These are phyloP conservation scores for Clarias batrachus DNA, from an alignment of 2,113 vertebrate species.

Conservation along the genomic window DNA sequence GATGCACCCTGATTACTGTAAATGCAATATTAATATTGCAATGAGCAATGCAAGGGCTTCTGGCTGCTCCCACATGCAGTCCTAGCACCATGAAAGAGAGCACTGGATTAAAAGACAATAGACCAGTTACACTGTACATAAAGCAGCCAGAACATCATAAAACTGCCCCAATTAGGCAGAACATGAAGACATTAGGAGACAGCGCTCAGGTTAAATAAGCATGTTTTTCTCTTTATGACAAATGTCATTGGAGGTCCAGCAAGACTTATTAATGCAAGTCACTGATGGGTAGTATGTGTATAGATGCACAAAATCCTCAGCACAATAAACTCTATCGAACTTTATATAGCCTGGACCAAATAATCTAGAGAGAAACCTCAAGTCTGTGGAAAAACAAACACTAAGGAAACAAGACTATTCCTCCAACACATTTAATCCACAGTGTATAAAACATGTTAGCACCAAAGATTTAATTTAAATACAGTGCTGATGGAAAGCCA, in stretches of 20 bases:
- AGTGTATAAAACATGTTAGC: background rate
- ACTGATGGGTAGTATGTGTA: background rate
- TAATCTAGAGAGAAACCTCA: background rate
- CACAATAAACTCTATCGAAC: background rate
- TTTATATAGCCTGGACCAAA: background rate
- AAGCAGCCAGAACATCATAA: slow-evolving; percentile 65
- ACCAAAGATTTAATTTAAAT: background rate
- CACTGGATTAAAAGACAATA: slow-evolving; percentile 65
- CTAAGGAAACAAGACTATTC: background rate
- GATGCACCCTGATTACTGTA: slow-evolving; percentile 75
- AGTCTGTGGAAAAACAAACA: background rate
- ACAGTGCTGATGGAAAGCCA: no score
- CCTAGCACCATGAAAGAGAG: slow-evolving; percentile 62
- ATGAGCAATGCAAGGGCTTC: slow-evolving; percentile 75
- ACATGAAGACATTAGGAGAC: slow-evolving; percentile 51
- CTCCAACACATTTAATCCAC: background rate
- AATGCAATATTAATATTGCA: slow-evolving; percentile 77
- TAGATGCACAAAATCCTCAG: background rate
- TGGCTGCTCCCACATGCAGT: slow-evolving; percentile 74
- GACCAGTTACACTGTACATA: slow-evolving; percentile 33
- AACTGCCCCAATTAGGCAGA: slow-evolving; percentile 43
- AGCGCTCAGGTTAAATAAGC: background rate
- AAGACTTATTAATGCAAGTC: background rate
- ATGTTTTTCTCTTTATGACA: background rate
- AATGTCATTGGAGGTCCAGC: background rate